Conservation (phyloP, 2,113 vertebrate genomes). For the Micronycteris hirsuta region DNA sequence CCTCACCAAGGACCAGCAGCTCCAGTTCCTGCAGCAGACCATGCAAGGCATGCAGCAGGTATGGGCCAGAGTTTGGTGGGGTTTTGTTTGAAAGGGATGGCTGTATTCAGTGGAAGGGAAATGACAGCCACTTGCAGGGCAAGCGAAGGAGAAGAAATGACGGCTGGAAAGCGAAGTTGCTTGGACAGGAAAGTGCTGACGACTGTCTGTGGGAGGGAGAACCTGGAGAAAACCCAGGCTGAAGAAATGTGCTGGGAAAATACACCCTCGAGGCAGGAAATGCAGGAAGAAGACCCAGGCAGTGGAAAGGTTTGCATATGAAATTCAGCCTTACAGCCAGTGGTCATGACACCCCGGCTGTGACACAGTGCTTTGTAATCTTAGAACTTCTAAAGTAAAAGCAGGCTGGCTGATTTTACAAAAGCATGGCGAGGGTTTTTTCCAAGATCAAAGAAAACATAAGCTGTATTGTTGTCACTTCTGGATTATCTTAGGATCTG, state of each 20-base stretch:
- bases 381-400: not conserved
- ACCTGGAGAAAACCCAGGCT: not conserved
- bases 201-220: not conserved
- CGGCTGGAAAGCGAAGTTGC: not conserved
- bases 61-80: not conserved
- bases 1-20: conserved; percentile 86
- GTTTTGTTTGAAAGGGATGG: not conserved
- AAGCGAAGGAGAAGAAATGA: not conserved
- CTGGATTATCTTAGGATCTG: not conserved
- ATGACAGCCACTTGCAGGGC: not conserved
- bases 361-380: not conserved
- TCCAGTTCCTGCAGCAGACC: conserved; percentile 92
- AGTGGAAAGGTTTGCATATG: not conserved
- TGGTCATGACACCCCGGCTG: not conserved
- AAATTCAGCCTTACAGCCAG: not conserved
- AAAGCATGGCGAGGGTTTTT: not conserved
- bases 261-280: not conserved
- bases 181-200: not conserved
- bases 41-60: conserved; percentile 98
- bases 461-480: not conserved
- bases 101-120: accelerated
- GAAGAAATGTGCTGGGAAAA: not conserved
- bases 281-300: not conserved
- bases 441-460: not conserved
- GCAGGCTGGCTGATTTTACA: not conserved